Conservation (phyloP, 2,888 invertebrate species). For the Chrysina gloriosa region DNA sequence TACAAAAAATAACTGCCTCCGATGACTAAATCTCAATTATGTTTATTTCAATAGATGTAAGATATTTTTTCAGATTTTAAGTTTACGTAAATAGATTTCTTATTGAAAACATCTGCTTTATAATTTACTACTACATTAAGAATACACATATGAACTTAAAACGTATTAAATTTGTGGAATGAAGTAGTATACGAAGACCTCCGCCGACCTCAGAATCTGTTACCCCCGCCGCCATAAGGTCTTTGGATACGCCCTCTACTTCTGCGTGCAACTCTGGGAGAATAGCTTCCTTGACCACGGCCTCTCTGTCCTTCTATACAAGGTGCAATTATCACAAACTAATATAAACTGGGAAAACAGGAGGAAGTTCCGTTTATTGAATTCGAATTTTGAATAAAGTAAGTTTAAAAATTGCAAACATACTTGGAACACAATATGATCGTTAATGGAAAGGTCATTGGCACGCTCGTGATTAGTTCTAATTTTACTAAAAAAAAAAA, state of each 20-base stretch:
- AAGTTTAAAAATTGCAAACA: too few relatives aligned
- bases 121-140: constrained; percentile 12
- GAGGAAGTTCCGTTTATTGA: too few relatives aligned
- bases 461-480: too few relatives aligned
- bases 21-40: neutral
- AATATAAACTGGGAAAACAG: too few relatives aligned
- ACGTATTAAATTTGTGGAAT: constrained; percentile 39
- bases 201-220: constrained; percentile 37
- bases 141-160: constrained; percentile 25
- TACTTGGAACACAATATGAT: too few relatives aligned
- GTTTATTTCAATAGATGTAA: neutral
- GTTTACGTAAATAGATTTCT: neutral
- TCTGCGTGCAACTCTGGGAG: constrained; percentile 56
- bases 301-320: constrained; percentile 40
- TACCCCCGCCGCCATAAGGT: constrained; percentile 53
- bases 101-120: neutral
- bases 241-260: constrained; percentile 57
- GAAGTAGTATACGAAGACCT: constrained; percentile 25
- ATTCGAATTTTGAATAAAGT: too few relatives aligned
- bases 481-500: too few relatives aligned
- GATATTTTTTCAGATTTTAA: neutral
- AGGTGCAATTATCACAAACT: too few relatives aligned
- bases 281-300: constrained; percentile 52
- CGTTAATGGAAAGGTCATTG: too few relatives aligned
- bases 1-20: neutral